Conservation (phyloP, 2,113 vertebrate genomes). For the Archilochus colubris region DNA sequence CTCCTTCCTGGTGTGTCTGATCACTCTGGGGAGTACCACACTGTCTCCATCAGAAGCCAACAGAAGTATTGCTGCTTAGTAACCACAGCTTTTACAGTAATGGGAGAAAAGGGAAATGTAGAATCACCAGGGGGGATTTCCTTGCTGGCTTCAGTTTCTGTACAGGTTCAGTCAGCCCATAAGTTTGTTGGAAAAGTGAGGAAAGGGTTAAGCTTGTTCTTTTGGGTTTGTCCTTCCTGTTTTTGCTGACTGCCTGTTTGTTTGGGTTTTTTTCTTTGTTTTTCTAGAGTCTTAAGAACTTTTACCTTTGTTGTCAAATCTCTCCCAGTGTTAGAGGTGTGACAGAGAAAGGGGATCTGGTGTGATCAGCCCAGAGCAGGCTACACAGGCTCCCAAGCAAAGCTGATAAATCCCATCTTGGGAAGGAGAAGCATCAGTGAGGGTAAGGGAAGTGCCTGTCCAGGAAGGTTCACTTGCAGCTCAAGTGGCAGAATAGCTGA, state of each 20-base stretch:
- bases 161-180: background rate
- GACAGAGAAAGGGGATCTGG: background rate
- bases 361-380: background rate
- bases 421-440: background rate
- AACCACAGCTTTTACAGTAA: background rate
- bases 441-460: background rate
- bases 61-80: background rate
- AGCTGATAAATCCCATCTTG: background rate
- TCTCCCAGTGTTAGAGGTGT: fast-evolving
- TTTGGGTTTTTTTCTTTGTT: background rate
- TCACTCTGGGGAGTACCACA: background rate
- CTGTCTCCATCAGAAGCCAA: background rate
- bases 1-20: background rate
- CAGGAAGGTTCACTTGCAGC: background rate
- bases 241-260: background rate
- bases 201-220: background rate
- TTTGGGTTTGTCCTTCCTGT: background rate
- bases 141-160: background rate
- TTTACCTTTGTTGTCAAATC: background rate
- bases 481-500: background rate
- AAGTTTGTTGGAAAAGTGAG: background rate
- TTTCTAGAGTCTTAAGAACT: background rate
- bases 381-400: background rate
- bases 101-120: background rate
- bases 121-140: background rate